These are phyloP conservation scores for Cichladusa arquata DNA, from an alignment of 2,113 vertebrate genomes.

Conservation along the genomic window DNA sequence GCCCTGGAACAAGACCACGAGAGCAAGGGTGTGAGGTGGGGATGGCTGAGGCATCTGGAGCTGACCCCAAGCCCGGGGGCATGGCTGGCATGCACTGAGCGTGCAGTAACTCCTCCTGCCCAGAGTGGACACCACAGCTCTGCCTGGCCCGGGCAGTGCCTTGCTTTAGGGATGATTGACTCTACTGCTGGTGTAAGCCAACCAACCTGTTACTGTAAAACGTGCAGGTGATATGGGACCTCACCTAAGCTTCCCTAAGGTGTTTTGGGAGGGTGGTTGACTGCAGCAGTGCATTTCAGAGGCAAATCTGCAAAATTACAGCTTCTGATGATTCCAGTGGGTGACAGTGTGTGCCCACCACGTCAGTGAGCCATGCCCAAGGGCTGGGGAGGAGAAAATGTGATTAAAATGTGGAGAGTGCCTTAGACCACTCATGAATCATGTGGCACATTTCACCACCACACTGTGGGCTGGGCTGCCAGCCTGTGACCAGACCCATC, in stretches of 20 bases:
- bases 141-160: background rate
- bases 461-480: background rate
- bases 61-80: background rate
- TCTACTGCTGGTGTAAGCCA: background rate
- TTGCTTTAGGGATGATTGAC: background rate
- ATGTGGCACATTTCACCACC: accelerated
- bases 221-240: background rate
- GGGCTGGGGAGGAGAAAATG: background rate
- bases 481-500: background rate
- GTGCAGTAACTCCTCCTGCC: background rate
- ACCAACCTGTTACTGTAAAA: background rate
- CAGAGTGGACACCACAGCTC: background rate
- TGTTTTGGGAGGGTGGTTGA: background rate
- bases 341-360: background rate
- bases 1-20: constrained; percentile 78
- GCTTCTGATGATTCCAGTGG: background rate
- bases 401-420: background rate
- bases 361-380: accelerated
- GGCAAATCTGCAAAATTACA: background rate
- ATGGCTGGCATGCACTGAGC: background rate
- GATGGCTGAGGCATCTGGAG: background rate
- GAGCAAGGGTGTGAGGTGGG: constrained; percentile 31
- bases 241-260: background rate
- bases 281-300: background rate
- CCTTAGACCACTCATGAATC: background rate